Evolutionary conservation across 2,113 vertebrate genomes (phyloP).

Genomic region (Chaetura pelagica): DNA sequence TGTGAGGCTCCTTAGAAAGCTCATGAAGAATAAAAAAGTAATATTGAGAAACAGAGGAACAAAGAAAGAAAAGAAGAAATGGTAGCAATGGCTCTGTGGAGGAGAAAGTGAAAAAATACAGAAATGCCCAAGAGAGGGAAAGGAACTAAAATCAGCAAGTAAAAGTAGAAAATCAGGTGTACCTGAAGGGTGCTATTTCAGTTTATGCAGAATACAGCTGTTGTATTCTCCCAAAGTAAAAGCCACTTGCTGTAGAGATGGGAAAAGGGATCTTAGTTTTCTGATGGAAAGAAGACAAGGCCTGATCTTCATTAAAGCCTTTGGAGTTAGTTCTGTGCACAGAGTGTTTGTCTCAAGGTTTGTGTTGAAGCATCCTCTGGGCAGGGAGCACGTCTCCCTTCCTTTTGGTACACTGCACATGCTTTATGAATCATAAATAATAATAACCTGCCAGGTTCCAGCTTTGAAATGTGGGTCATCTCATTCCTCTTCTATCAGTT

Average conservation of each 20-base stretch:
- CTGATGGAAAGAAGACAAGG: neutral
- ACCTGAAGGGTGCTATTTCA: neutral
- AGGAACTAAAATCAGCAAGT: neutral
- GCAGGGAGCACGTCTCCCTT: neutral
- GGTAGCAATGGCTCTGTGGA: neutral
- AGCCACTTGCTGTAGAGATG: neutral
- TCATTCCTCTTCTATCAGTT: constrained; percentile 22
- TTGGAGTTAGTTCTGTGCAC: neutral
- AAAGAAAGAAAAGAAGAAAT: neutral
- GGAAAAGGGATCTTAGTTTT: neutral
- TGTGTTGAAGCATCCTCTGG: neutral
- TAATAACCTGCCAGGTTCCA: constrained; percentile 41
- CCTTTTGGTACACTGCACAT: constrained; percentile 41
- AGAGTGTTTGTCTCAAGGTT: neutral
- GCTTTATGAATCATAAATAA: constrained; percentile 51
- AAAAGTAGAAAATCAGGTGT: neutral
- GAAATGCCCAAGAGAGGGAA: neutral
- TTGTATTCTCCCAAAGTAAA: neutral
- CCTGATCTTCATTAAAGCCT: neutral
- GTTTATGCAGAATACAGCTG: neutral
- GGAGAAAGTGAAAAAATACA: neutral
- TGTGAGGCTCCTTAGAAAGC: neutral
- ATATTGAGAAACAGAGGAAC: neutral
- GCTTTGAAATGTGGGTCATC: constrained; percentile 64
- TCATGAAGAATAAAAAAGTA: neutral